Base-by-base conservation (phyloP, 2,888 invertebrate genomes). In the Megaustenia siamemsis region DNA sequence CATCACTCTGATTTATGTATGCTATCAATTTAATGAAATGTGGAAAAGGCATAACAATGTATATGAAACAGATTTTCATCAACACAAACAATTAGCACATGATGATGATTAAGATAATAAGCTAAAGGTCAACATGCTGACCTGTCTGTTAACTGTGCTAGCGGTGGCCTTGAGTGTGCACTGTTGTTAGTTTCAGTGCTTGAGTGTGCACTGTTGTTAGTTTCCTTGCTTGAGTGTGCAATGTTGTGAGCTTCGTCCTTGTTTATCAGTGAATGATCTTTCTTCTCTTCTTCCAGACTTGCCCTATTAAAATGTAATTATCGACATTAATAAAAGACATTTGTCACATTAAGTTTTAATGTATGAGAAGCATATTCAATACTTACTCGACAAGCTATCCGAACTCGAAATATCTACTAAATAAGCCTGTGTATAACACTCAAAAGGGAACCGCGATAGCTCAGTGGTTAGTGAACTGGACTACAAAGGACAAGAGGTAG, bases 91-190 rank as follows among this genome's bases (percentile, higher is more conserved):
- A n/a, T n/a, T n/a, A n/a, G n/a, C n/a, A n/a, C n/a, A 24, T 60
- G n/a, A 60, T 60, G 18, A 60, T 60, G n/a, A 60, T 60, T 60
- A 15, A 15, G n/a, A 60, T 10, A 18, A 24, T 60, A 5, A 60
- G 5, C n/a, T n/a, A n/a, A n/a, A n/a, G n/a, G n/a, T 60, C 10
- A 21, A 60, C 32, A 5, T 32, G 3, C 68, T 68, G 68, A 68
- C 68, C 68, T 68, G 68, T 68, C 68, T 38, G 68, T 68, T 68
- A 68, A 12, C 38, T 68, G 68, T 68, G 68, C 5, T 21, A 68
- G 21, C 35, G 68, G 68, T 35, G 68, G 68, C 4, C 60, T n/a
- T 60, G 28, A 12, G 4, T n/a, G 28, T 60, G n/a, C 28, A 28
- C 28, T n/a, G 10, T 12, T n/a, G 21, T 4, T 3, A 60, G n/a